Evolutionary conservation across 2,113 vertebrate species (phyloP), one percentile per base, ranked within the genome.

Genomic region (Lepus europaeus): DNA sequence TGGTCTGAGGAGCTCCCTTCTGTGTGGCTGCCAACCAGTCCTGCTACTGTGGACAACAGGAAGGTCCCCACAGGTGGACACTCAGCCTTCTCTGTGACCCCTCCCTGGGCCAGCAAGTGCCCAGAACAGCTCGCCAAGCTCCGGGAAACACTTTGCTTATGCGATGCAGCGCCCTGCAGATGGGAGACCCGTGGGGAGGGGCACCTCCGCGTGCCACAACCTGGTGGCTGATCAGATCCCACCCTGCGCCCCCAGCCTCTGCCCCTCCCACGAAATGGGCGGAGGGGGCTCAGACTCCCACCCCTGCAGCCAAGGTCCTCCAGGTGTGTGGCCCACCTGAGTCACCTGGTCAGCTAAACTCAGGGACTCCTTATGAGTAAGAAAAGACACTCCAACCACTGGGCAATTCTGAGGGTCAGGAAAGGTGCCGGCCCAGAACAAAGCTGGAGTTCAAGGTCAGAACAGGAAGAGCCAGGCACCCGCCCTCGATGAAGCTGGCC

Each of bases 391-490:
- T 63, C 10, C 33, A 14, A 4, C 16, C 25, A 25, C 8, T 63
- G 36, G 61, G 12, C 20, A 74, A 45, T 45, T 45, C 45, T 45
- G 45, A 45, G 45, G 45, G 45, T 45, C 45, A 45, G 45, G 45
- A 7, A 45, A 45, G 45, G 45, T 45, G 7, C 45, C 45, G 7
- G 45, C 45, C 45, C 45, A 45, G 45, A 45, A 8, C 45, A 45
- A 45, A 45, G 45, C 45, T 45, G 45, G 45, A 45, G 45, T 45
- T 45, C 45, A 87, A 95, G 68, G 9, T 89, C 39, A 94, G 76
- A 66, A 81, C 73, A 88, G 69, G 59, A 87, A 92, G 53, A 13
- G 80, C 73, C 74, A 73, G 68, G 72, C 82, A 92, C 17, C 36
- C 73, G 19, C 49, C 72, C 73, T 63, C 87, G 4, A 23, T 59